Percentiles rank a stretch among this genome's conserved stretches.
Conservation (phyloP, 2,888 invertebrate genomes). For the Campoplex capitator region DNA sequence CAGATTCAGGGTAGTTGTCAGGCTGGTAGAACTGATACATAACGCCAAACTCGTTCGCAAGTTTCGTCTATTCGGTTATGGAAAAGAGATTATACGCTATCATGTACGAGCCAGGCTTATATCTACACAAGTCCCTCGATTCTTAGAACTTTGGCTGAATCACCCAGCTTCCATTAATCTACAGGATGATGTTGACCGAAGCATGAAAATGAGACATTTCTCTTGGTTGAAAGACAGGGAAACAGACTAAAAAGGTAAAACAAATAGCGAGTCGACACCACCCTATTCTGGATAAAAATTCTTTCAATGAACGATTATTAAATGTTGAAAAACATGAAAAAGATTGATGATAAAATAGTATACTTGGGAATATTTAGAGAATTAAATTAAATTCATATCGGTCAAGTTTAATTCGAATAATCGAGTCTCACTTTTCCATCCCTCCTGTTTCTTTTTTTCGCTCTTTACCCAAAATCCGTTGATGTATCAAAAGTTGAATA, state of each 20-base stretch:
- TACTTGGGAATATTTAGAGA: neutral
- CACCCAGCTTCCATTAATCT: slow-evolving; percentile 14
- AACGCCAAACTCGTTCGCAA: slow-evolving; percentile 25
- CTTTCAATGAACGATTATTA: neutral
- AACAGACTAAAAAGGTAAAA: neutral
- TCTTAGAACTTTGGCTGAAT: slow-evolving; percentile 2
- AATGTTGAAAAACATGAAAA: neutral
- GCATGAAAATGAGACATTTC: neutral
- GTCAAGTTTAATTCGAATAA: neutral
- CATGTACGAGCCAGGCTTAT: neutral
- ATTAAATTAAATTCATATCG: no score
- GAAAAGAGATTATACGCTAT: slow-evolving; percentile 13
- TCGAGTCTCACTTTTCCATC: neutral
- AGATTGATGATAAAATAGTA: neutral
- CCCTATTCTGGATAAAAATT: neutral
- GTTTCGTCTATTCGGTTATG: slow-evolving; percentile 41
- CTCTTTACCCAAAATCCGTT: neutral
- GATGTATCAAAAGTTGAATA: slow-evolving; percentile 2
- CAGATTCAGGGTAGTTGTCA: neutral
- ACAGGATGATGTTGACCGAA: neutral
- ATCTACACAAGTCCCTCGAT: neutral
- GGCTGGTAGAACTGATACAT: neutral
- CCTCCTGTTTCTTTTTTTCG: neutral
- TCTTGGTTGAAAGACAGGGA: neutral
- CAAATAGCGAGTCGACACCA: neutral